Conservation (phyloP, 2,797 vertebrate genomes). For the Mallotus villosus region DNA sequence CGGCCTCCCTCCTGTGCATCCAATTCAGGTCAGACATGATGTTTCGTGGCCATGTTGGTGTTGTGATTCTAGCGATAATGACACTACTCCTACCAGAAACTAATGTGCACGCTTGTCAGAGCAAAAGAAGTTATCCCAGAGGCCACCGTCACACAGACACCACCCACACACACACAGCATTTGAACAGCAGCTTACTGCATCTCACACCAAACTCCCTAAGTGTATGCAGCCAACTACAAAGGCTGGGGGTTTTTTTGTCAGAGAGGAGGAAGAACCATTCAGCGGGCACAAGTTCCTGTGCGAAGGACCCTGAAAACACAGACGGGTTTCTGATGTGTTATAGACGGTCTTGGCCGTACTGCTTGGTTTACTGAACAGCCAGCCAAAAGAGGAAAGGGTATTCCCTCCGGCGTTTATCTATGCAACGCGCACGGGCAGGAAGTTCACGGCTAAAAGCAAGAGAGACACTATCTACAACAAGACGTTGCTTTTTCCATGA, state of each 20-base stretch:
- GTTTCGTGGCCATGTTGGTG: slow-evolving; percentile 32
- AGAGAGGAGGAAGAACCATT: slow-evolving; percentile 35
- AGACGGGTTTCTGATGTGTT: slow-evolving; percentile 7
- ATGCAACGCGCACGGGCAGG: slow-evolving; percentile 64
- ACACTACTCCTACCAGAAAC: slow-evolving; percentile 33
- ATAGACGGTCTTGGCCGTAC: not conserved
- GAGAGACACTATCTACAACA: slow-evolving; percentile 75
- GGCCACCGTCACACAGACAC: slow-evolving; percentile 38
- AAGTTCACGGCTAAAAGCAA: slow-evolving; percentile 75
- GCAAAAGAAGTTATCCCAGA: slow-evolving; percentile 39
- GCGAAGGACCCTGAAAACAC: slow-evolving; percentile 25
- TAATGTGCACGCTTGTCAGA: slow-evolving; percentile 36
- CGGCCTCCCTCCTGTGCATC: not conserved
- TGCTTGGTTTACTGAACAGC: slow-evolving; percentile 6
- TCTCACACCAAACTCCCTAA: slow-evolving; percentile 44
- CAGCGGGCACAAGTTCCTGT: slow-evolving; percentile 32
- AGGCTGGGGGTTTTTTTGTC: slow-evolving; percentile 35
- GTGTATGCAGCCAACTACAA: slow-evolving; percentile 42
- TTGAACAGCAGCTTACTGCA: slow-evolving; percentile 38
- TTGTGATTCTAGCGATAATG: slow-evolving; percentile 32
- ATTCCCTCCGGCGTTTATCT: slow-evolving; percentile 65
- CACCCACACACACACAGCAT: slow-evolving; percentile 38
- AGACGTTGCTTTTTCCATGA: slow-evolving; percentile 81
- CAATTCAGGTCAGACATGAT: slow-evolving; percentile 3
- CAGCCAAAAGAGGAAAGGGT: slow-evolving; percentile 48